phyloP scores from a whole-genome alignment of 2,797 vertebrate genomes.

The Neomorphus geoffroyi region DNA sequence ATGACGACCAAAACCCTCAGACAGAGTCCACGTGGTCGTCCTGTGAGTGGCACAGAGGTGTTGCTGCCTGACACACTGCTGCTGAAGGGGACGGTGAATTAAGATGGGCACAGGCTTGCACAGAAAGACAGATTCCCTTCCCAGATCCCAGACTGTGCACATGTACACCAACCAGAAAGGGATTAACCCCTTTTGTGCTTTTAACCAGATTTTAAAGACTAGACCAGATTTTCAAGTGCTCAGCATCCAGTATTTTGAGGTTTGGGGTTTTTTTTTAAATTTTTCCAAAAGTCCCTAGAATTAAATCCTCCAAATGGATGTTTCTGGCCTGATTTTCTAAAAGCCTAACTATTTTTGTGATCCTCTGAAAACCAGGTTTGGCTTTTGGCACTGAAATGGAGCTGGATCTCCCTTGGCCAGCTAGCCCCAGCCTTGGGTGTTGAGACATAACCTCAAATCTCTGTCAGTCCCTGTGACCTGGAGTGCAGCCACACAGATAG shows the following conservation, averaged over 20 bases:
- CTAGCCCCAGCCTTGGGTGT: not conserved
- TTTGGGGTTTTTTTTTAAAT: not conserved
- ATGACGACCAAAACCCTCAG: not conserved
- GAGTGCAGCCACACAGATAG: not conserved
- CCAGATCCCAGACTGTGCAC: not conserved
- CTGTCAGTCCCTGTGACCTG: not conserved
- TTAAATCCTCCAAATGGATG: not conserved
- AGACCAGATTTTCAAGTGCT: not conserved
- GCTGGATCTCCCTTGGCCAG: not conserved
- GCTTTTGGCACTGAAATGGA: not conserved
- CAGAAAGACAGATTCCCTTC: not conserved
- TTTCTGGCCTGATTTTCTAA: not conserved
- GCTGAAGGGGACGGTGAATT: accelerated
- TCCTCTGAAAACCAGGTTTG: not conserved
- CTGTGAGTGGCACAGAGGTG: not conserved
- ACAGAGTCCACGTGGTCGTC: not conserved
- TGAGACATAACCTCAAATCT: not conserved
- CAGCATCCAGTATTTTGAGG: not conserved
- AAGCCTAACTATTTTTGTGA: not conserved
- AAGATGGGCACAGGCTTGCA: not conserved
- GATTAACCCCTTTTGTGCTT: not conserved
- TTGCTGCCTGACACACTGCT: not conserved
- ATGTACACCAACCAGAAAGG: not conserved
- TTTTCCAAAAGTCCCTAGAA: not conserved
- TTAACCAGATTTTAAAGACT: not conserved